Conservation (phyloP, 2,888 invertebrate genomes). For the Bedellia somnulentella region DNA sequence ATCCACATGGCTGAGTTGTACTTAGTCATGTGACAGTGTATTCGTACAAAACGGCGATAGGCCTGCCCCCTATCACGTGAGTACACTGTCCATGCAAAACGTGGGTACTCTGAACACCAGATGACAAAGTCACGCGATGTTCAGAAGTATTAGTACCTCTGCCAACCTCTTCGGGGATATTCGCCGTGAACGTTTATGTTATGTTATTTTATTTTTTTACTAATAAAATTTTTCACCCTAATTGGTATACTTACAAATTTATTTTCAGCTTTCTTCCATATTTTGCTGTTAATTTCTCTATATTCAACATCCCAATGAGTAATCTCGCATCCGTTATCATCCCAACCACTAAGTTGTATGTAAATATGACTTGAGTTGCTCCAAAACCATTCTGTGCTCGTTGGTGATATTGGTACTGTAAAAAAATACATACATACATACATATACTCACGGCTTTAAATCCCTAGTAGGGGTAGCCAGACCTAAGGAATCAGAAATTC, state of each 20-base stretch:
- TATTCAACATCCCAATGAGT: constrained; percentile 77
- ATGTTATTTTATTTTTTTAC: not conserved
- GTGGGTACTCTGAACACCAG: too few relatives aligned
- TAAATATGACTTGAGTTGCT: constrained; percentile 81
- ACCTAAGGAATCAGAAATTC: too few relatives aligned
- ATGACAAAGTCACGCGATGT: not conserved
- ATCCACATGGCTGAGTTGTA: too few relatives aligned
- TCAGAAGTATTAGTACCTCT: not conserved
- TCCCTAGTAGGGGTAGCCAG: not conserved
- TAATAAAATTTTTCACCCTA: too few relatives aligned
- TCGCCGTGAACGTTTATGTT: not conserved
- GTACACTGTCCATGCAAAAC: too few relatives aligned
- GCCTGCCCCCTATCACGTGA: too few relatives aligned
- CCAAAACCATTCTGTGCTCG: constrained; percentile 75
- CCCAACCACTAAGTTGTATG: constrained; percentile 82
- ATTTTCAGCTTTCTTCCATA: constrained; percentile 48
- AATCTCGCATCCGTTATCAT: constrained; percentile 83
- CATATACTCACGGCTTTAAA: not conserved
- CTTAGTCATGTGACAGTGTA: too few relatives aligned
- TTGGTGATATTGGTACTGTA: constrained; percentile 67
- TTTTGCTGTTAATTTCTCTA: constrained; percentile 51
- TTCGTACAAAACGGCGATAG: too few relatives aligned
- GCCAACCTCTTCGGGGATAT: not conserved
- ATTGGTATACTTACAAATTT: constrained; percentile 25
- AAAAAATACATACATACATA: not conserved